Conservation (phyloP, 2,888 invertebrate species). For the Idaea aversata region DNA sequence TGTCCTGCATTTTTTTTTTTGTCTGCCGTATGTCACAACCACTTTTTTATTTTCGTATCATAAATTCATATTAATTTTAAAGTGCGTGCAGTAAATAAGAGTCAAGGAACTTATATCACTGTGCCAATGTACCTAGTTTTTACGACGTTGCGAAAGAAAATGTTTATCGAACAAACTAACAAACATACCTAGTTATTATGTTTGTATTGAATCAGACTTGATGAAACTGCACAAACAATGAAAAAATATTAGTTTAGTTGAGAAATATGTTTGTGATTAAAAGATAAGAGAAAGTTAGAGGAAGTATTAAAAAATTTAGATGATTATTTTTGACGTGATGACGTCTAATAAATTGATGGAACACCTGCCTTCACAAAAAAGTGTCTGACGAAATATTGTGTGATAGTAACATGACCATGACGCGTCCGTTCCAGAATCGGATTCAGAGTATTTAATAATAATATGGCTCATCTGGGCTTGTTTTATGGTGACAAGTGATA, state of each 20-base stretch:
- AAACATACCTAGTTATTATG: constrained; percentile 39
- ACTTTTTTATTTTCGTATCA: constrained; percentile 14
- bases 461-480: no score
- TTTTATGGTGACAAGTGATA: no score
- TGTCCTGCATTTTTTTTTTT: no score
- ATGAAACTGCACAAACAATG: neutral
- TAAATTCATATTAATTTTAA: constrained; percentile 24
- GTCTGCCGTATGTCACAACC: no score
- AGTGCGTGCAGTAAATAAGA: constrained; percentile 23
- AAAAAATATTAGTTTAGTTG: neutral
- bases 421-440: no score
- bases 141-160: constrained; percentile 32
- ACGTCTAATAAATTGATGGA: no score
- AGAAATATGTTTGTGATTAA: neutral
- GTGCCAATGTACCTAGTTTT: constrained; percentile 50
- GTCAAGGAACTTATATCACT: constrained; percentile 54
- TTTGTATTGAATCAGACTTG: constrained; percentile 33
- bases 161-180: constrained; percentile 22
- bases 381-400: no score
- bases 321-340: no score
- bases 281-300: neutral
- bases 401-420: no score
- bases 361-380: no score
- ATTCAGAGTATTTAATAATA: no score
- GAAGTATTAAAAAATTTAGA: neutral